phyloP scores from a whole-genome alignment of 2,888 invertebrate species.

The Cheiracanthium punctorium region DNA sequence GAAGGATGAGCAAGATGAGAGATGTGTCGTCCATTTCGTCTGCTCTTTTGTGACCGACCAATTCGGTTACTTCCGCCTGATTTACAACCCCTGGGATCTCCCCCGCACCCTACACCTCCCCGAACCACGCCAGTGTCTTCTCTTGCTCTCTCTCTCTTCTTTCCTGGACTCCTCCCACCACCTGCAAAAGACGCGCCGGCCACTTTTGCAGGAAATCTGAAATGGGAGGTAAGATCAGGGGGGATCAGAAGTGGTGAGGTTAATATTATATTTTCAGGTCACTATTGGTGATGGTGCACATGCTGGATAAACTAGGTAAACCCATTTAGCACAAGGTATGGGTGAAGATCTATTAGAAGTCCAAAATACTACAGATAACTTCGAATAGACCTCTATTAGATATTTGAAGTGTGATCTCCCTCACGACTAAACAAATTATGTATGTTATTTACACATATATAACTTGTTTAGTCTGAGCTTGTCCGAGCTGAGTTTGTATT shows the following conservation, averaged over 20 bases:
- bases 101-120: too few relatives aligned
- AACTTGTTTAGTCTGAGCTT: too few relatives aligned
- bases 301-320: too few relatives aligned
- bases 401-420: too few relatives aligned
- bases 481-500: too few relatives aligned
- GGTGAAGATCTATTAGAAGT: too few relatives aligned
- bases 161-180: constrained; percentile 47
- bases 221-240: not conserved
- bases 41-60: constrained; percentile 70
- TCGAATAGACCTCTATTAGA: too few relatives aligned
- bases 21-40: constrained; percentile 67
- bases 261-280: not conserved
- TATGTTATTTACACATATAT: too few relatives aligned
- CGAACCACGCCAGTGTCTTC: not conserved
- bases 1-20: constrained; percentile 62
- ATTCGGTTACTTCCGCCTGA: constrained; percentile 71
- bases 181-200: constrained; percentile 60
- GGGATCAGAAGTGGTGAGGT: not conserved
- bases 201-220: constrained; percentile 11
- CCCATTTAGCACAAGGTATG: too few relatives aligned
- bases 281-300: too few relatives aligned
- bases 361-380: too few relatives aligned
- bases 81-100: constrained; percentile 57
- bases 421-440: too few relatives aligned
- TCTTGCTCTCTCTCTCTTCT: constrained; percentile 17